Base-by-base conservation (phyloP, 1,140 invertebrate species). In the Neocloeon triangulifer region DNA sequence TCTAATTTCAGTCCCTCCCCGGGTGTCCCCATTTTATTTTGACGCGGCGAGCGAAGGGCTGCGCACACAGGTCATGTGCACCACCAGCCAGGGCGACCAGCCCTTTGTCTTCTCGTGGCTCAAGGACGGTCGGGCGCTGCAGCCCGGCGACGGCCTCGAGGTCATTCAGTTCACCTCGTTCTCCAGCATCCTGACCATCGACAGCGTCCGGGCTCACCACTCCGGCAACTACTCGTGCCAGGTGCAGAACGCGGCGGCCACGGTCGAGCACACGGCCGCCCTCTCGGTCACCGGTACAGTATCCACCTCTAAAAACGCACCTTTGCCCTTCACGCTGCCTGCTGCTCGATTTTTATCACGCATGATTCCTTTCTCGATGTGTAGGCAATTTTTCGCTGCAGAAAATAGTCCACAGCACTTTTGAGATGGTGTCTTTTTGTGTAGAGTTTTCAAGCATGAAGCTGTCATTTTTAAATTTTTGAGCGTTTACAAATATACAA, bases 31-130 rank as follows among this genome's bases (percentile, higher is more conserved):
- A 36, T 64, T 66, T 49, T 55, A 50, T 44, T 64, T 66, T 46
- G 58, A 56, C 39, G 50, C 52, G 26, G 50, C 66, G 32, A 58
- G 53, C 34, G 64, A 69, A 49, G 69, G 67, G 25, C 63, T 67
- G 48, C 56, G 67, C 43, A 62, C 65, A 32, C 64, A 66, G 36
- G 54, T 73, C 26, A 64, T 63, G 37, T 73, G 70, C 52, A 57
- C 61, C 15, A 59, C 68, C 33, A 64, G 61, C 43, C 58, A 66
- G 42, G 64, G 64, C 15, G 65, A 68, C 45, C 53, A 55, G 28
- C 64, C 64, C 15, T 51, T 66, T 46, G 54, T 53, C 41, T 55
- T 72, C 38, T 51, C 52, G 14, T 73, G 69, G 69, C 53, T 63
- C 30, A 62, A 66, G 48, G 58, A 70, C 44, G 53, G 53, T 20